These are phyloP conservation scores for Pygoscelis antarcticus DNA, from an alignment of 2,113 vertebrate species.

Conservation along the genomic window DNA sequence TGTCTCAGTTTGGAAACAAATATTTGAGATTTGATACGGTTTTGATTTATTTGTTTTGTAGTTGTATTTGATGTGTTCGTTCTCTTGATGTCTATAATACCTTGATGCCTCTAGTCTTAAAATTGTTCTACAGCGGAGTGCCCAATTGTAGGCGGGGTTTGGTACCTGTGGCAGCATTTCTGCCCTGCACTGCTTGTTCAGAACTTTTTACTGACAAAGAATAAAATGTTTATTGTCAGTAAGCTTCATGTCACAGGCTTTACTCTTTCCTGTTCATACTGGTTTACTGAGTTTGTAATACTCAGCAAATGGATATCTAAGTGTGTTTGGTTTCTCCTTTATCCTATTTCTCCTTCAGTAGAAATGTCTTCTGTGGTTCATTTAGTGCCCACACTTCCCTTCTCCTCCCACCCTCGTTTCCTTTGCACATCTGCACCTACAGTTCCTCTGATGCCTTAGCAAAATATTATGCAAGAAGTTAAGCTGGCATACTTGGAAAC, in stretches of 20 bases:
- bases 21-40: neutral
- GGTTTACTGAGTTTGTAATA: neutral
- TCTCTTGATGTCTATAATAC: neutral
- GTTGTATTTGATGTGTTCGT: neutral
- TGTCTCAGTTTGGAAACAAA: neutral
- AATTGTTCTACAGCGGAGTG: neutral
- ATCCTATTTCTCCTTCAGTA: neutral
- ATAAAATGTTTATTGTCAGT: neutral
- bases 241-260: neutral
- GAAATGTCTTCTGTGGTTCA: neutral
- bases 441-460: neutral
- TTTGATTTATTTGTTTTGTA: neutral
- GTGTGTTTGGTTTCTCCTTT: neutral
- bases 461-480: neutral
- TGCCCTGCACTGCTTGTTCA: neutral
- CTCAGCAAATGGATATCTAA: neutral
- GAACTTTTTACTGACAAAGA: neutral
- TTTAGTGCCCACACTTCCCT: neutral
- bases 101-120: neutral
- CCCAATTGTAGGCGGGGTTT: neutral
- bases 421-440: neutral
- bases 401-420: neutral
- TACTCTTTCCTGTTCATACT: neutral
- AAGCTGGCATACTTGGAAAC: neutral
- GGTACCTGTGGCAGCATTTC: neutral